Evolutionary conservation across 2,113 vertebrate species (phyloP).

Genomic region (Chloebia gouldiae): DNA sequence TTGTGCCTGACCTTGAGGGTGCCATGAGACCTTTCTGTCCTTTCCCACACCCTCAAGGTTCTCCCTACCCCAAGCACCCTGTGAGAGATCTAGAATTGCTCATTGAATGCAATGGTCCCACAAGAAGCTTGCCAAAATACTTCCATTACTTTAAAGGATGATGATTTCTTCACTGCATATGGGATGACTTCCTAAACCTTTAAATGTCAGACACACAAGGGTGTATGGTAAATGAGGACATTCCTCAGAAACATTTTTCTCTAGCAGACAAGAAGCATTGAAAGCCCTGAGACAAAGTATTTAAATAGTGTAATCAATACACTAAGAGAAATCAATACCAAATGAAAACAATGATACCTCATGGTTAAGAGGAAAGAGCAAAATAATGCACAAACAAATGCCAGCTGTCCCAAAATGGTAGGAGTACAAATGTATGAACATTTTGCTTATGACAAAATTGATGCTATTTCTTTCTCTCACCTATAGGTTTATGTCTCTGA

Average conservation of each 20-base stretch:
- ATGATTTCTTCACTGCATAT: not conserved
- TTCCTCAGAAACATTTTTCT: not conserved
- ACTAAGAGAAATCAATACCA: not conserved
- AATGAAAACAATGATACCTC: not conserved
- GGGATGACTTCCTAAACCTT: not conserved
- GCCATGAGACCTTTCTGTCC: not conserved
- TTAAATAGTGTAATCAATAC: not conserved
- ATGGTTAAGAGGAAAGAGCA: not conserved
- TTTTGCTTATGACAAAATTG: not conserved
- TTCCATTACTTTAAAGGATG: not conserved
- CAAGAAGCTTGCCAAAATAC: not conserved
- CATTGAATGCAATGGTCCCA: rapidly evolving
- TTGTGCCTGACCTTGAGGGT: not conserved
- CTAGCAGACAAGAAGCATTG: not conserved
- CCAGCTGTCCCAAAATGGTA: not conserved
- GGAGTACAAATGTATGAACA: not conserved
- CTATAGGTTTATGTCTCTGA: not conserved
- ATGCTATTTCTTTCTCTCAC: not conserved
- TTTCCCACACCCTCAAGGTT: rapidly evolving
- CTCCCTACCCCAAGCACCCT: not conserved
- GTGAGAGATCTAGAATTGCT: not conserved
- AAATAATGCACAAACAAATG: not conserved
- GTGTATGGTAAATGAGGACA: not conserved
- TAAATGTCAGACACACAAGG: not conserved
- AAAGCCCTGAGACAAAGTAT: not conserved